These are phyloP conservation scores for Yponomeuta sedellus DNA, from an alignment of 2,888 invertebrate genomes.

Conservation along the genomic window DNA sequence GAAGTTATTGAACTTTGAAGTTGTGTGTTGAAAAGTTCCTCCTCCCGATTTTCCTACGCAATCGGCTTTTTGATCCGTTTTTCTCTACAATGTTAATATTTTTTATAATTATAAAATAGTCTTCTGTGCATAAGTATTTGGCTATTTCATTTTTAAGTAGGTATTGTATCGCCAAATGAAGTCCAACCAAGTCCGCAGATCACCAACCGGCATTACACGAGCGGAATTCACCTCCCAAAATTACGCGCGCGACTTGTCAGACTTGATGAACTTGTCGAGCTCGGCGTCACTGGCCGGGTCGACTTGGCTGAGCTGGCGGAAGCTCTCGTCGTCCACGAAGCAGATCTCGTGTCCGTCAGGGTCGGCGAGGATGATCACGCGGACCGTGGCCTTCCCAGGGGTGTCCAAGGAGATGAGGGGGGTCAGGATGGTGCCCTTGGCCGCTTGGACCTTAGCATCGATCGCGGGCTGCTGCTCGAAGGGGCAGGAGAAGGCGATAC, in stretches of 20 bases:
- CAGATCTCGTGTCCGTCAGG: constrained; percentile 99
- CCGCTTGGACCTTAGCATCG: constrained; percentile 82
- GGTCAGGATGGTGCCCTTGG: constrained; percentile 86
- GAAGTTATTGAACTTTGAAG: no score
- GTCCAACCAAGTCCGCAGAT: background rate
- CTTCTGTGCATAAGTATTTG: no score
- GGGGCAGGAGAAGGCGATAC: constrained; percentile 96
- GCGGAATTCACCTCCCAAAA: no score
- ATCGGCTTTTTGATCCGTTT: no score
- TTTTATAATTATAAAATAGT: no score
- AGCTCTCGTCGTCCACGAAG: constrained; percentile 98
- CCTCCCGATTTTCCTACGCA: no score
- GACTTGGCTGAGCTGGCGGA: constrained; percentile 88
- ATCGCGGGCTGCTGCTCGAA: constrained; percentile 84
- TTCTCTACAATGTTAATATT: no score
- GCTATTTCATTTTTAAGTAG: no score
- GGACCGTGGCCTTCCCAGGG: constrained; percentile 97
- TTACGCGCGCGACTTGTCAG: constrained; percentile 75
- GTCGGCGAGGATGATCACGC: constrained; percentile 97
- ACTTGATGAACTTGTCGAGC: constrained; percentile 84
- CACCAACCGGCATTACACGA: no score
- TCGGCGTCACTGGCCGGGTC: constrained; percentile 90
- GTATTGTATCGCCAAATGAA: background rate
- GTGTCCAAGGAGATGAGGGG: constrained; percentile 95
- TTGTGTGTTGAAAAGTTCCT: no score